Percentiles rank a stretch among this genome's conserved stretches.
phyloP scores from a whole-genome alignment of 2,888 invertebrate species.

The Achlya flavicornis region DNA sequence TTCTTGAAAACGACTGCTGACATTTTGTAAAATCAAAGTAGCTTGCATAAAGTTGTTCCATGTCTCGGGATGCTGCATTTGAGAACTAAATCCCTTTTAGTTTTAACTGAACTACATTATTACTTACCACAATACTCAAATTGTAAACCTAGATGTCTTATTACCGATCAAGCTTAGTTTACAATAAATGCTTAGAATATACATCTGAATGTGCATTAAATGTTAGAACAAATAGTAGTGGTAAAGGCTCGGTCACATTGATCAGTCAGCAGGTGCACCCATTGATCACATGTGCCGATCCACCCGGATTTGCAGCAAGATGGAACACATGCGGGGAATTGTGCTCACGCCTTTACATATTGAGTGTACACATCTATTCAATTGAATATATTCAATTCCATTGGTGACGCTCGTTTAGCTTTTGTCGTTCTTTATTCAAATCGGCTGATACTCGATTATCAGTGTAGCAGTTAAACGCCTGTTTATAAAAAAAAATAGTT shows the following conservation, averaged over 20 bases:
- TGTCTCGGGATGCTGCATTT: no score
- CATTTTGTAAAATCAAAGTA: no score
- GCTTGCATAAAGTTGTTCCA: no score
- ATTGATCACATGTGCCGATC: conserved; percentile 7
- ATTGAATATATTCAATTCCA: neutral
- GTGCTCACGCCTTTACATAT: conserved; percentile 6
- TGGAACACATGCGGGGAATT: conserved; percentile 5
- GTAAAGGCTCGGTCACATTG: neutral
- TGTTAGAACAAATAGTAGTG: neutral
- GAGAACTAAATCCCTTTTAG: no score
- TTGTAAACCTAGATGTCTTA: no score
- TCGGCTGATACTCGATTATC: neutral
- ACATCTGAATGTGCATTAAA: no score
- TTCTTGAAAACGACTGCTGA: no score
- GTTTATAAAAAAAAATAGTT: no score
- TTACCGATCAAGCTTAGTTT: no score
- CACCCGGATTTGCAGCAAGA: conserved; percentile 1
- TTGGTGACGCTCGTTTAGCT: neutral
- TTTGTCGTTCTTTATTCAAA: conserved; percentile 1
- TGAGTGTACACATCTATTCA: neutral
- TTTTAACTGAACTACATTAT: no score
- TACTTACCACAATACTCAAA: no score
- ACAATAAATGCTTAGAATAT: no score
- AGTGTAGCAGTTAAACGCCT: neutral
- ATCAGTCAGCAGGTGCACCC: conserved; percentile 9